A percentile compares a stretch with the other conserved stretches of the same genome.
phyloP scores from a whole-genome alignment of 2,888 invertebrate genomes.

The Muschampia plurimacula region DNA sequence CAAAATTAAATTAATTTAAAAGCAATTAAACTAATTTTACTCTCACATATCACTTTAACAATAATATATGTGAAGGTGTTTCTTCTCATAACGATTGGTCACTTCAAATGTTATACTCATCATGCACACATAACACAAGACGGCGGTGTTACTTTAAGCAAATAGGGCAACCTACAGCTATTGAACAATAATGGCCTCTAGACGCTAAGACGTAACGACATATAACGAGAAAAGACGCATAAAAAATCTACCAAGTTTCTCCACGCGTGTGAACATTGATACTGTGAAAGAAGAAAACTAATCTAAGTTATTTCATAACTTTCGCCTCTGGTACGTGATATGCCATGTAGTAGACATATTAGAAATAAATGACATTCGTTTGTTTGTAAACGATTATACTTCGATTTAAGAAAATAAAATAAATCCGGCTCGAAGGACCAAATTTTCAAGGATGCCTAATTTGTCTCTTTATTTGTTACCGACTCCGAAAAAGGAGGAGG shows the following conservation, averaged over 20 bases:
- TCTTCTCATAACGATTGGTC: no score
- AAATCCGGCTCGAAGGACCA: conserved; percentile 4
- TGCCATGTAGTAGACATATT: not conserved
- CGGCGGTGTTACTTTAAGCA: no score
- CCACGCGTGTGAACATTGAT: not conserved
- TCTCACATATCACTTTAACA: no score
- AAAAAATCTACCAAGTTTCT: not conserved
- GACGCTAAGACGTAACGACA: not conserved
- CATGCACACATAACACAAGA: no score
- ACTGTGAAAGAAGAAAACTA: conserved; percentile 4
- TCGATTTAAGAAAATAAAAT: not conserved
- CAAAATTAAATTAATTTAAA: no score
- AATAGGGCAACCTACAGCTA: no score
- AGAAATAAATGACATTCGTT: not conserved
- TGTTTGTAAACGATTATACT: not conserved
- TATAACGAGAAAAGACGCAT: not conserved
- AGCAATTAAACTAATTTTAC: no score
- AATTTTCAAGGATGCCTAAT: not conserved
- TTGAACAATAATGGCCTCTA: no score
- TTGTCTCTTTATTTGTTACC: no score
- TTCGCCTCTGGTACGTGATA: not conserved
- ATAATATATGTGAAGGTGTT: no score
- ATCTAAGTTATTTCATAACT: conserved; percentile 6
- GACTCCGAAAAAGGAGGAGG: no score
- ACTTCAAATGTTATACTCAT: no score